Evolutionary conservation across 2,113 vertebrate genomes (phyloP).

Genomic region (Panthera leo): DNA sequence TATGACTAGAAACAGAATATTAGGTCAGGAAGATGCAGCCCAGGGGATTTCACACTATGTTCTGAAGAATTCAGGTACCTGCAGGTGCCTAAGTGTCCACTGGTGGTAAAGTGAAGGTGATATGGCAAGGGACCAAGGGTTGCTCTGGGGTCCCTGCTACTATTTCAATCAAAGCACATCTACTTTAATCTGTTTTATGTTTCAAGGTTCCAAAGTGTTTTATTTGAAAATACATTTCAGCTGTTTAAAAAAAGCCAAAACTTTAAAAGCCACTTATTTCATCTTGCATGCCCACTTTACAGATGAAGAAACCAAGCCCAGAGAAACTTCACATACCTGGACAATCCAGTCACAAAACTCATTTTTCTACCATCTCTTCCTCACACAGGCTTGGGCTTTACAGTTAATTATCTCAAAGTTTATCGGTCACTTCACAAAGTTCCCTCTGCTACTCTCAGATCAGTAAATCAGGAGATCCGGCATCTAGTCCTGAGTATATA

Average conservation of each 20-base stretch:
- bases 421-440: background rate
- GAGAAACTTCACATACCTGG: background rate
- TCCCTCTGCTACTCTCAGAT: background rate
- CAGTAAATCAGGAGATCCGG: background rate
- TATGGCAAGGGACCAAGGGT: background rate
- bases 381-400: background rate
- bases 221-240: background rate
- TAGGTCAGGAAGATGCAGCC: background rate
- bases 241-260: background rate
- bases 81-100: background rate
- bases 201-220: background rate
- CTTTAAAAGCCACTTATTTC: background rate
- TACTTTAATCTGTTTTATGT: background rate
- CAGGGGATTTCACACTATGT: background rate
- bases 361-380: background rate
- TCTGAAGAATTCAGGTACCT: background rate
- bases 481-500: background rate
- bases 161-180: background rate
- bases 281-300: background rate
- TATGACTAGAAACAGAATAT: background rate
- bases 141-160: background rate
- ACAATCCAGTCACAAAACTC: background rate
- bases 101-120: background rate
- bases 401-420: background rate
- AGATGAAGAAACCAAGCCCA: background rate